Percentiles rank a stretch among this genome's conserved stretches.
Conservation (phyloP, 1,140 invertebrate species). For the Chrysoperla carnea region DNA sequence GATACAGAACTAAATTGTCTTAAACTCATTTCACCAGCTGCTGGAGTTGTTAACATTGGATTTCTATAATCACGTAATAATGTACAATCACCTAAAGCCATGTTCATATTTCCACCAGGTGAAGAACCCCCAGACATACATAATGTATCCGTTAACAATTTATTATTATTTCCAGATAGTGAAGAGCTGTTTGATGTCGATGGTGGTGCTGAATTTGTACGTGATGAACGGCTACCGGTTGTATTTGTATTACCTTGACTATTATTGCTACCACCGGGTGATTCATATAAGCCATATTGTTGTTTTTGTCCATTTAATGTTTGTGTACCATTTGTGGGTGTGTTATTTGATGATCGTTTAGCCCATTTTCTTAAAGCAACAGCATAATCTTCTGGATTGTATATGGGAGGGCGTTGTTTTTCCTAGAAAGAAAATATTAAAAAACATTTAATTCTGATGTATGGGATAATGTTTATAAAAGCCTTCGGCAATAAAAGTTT, state of each 20-base stretch:
- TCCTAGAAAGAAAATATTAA: slow-evolving; percentile 32
- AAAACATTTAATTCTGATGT: not conserved
- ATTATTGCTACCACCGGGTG: slow-evolving; percentile 3
- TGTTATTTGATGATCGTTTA: slow-evolving; percentile 30
- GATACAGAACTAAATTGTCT: slow-evolving; percentile 71
- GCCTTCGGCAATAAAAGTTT: too few species aligned
- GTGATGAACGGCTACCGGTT: slow-evolving; percentile 8
- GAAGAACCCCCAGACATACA: slow-evolving; percentile 7
- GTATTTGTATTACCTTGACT: slow-evolving; percentile 12
- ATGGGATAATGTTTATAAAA: not conserved
- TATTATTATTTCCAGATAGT: not conserved
- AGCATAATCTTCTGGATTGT: slow-evolving; percentile 72
- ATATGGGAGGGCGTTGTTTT: slow-evolving; percentile 65
- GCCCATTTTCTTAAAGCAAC: slow-evolving; percentile 58
- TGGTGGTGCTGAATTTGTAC: slow-evolving; percentile 4
- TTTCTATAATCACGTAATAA: slow-evolving; percentile 21
- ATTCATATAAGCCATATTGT: not conserved
- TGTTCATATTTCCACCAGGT: not conserved
- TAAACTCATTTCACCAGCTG: slow-evolving; percentile 65
- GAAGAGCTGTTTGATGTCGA: slow-evolving; percentile 7
- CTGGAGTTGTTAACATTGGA: slow-evolving; percentile 30
- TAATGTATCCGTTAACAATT: not conserved
- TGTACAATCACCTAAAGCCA: not conserved
- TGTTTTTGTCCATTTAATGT: too few species aligned
- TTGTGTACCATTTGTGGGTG: not conserved